Conservation (phyloP, 2,797 vertebrate species). For the Champsocephalus esox region DNA sequence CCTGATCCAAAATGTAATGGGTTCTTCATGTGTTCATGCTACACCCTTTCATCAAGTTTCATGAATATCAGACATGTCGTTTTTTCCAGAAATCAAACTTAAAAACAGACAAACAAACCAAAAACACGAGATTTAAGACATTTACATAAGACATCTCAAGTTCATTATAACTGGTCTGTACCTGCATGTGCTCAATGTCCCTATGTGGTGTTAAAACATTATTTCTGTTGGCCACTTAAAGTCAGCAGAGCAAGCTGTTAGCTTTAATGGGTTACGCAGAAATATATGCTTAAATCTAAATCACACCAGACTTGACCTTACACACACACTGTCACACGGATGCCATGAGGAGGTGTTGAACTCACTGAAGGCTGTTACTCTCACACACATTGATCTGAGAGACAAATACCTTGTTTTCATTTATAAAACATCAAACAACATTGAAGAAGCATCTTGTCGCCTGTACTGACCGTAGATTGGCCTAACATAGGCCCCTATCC, state of each 20-base stretch:
- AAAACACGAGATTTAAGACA: too few species aligned
- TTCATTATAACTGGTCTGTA: too few species aligned
- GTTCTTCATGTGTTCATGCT: too few species aligned
- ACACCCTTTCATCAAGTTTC: too few species aligned
- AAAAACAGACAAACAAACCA: too few species aligned
- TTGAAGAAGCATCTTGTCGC: background rate
- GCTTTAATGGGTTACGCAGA: too few species aligned
- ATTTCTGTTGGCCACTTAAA: background rate
- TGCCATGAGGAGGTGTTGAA: background rate
- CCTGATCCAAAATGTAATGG: too few species aligned
- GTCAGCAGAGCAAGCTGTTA: too few species aligned
- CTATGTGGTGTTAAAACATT: background rate
- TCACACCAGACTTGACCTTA: background rate
- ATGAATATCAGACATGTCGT: too few species aligned
- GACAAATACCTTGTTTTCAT: background rate
- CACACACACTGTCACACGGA: background rate
- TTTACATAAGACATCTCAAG: too few species aligned
- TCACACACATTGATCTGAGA: background rate
- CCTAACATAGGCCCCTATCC: background rate
- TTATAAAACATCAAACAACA: conserved; percentile 3
- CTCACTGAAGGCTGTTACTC: background rate
- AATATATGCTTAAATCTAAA: background rate
- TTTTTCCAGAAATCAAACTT: too few species aligned
- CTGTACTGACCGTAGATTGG: background rate
- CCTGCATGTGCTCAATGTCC: background rate